phyloP scores from a whole-genome alignment of 2,797 vertebrate genomes.

The Sebastes oblongus region DNA sequence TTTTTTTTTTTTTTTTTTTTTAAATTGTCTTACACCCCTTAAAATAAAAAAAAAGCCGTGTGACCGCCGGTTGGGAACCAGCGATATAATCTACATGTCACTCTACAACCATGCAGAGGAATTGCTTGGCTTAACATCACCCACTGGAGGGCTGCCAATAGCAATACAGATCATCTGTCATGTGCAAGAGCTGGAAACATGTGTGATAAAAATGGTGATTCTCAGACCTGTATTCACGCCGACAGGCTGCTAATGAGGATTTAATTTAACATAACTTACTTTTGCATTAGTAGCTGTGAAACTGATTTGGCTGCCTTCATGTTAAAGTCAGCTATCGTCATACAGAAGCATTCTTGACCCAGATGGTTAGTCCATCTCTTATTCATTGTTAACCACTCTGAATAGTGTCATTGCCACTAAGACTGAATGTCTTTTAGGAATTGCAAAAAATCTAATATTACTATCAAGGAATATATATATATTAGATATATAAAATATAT shows the following conservation, averaged over 20 bases:
- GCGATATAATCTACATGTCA: neutral
- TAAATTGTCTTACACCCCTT: too few species aligned
- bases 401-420: neutral
- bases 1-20: too few species aligned
- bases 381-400: neutral
- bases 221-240: neutral
- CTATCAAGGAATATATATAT: neutral
- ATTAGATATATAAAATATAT: too few species aligned
- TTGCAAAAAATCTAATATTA: neutral
- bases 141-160: neutral
- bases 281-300: neutral
- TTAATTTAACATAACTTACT: neutral
- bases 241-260: neutral
- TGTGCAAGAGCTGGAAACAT: neutral
- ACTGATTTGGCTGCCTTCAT: neutral
- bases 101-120: neutral
- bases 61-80: too few species aligned
- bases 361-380: neutral
- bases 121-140: constrained; percentile 9
- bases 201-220: neutral
- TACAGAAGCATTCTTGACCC: neutral
- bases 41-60: too few species aligned
- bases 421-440: neutral
- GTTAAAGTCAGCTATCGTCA: neutral
- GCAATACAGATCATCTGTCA: neutral